These are phyloP conservation scores for Bradysia coprophila DNA, from an alignment of 1,140 invertebrate genomes.

Conservation along the genomic window DNA sequence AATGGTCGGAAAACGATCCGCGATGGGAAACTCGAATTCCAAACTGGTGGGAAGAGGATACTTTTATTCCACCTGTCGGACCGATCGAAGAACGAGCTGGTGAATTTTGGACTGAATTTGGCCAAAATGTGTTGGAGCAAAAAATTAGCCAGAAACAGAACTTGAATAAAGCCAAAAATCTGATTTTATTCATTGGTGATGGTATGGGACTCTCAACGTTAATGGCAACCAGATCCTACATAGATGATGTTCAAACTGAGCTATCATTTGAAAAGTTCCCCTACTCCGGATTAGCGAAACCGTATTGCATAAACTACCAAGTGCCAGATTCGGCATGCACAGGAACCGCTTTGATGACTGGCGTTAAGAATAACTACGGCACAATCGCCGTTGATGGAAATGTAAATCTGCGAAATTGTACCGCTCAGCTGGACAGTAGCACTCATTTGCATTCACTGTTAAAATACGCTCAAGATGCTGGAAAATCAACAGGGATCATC, in stretches of 20 bases:
- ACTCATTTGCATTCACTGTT: conserved; percentile 52
- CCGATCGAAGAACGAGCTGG: not conserved
- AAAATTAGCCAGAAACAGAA: conserved; percentile 26
- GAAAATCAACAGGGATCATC: conserved; percentile 24
- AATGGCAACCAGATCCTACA: conserved; percentile 64
- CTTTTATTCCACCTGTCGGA: not conserved
- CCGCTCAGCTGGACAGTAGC: conserved; percentile 30
- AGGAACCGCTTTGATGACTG: conserved; percentile 42
- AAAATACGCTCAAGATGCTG: conserved; percentile 62
- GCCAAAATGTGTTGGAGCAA: not conserved
- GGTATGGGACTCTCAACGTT: conserved; percentile 86
- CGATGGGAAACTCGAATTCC: not conserved
- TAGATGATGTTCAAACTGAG: conserved; percentile 37
- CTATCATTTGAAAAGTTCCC: conserved; percentile 34
- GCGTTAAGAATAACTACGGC: conserved; percentile 37
- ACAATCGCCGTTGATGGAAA: conserved; percentile 31
- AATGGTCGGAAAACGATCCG: not conserved
- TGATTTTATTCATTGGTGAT: conserved; percentile 82
- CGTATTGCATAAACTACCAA: conserved; percentile 40
- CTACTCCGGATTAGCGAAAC: conserved; percentile 43
- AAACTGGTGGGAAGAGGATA: conserved; percentile 1
- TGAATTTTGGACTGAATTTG: not conserved
- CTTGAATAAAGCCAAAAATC: conserved; percentile 56
- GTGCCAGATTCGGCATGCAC: conserved; percentile 39
- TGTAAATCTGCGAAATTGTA: conserved; percentile 28